These are phyloP conservation scores for Albula goreensis DNA, from an alignment of 2,113 vertebrate genomes.

Conservation along the genomic window DNA sequence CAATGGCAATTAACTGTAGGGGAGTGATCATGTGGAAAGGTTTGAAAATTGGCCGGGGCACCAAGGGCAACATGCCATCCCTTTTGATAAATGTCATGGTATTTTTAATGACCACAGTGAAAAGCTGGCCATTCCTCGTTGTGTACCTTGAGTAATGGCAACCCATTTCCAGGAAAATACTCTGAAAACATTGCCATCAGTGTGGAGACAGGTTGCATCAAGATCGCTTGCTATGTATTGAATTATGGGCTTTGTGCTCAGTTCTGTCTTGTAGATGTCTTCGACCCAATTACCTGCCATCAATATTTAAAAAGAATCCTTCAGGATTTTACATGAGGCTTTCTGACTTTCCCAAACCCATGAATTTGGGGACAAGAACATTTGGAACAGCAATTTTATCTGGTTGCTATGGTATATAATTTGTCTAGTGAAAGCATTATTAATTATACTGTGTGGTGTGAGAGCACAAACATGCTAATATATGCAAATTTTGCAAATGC, in stretches of 20 bases:
- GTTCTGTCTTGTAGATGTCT: neutral
- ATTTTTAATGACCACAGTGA: too few species aligned
- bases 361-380: neutral
- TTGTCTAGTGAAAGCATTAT: neutral
- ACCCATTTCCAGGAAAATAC: too few species aligned
- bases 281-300: neutral
- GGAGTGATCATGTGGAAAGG: too few species aligned
- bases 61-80: too few species aligned
- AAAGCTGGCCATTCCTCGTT: too few species aligned
- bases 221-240: neutral
- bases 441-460: slow-evolving; percentile 3
- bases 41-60: too few species aligned
- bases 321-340: neutral
- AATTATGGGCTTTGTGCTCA: neutral
- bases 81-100: too few species aligned
- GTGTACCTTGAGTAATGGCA: too few species aligned
- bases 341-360: neutral
- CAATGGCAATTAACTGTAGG: too few species aligned
- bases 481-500: slow-evolving; percentile 22
- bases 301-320: neutral
- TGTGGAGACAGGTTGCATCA: neutral
- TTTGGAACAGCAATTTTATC: neutral
- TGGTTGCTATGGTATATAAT: slow-evolving; percentile 3
- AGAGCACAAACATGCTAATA: neutral
- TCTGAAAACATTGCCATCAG: neutral